Evolutionary conservation across 2,797 vertebrate genomes (phyloP).

Genomic region (Eulemur albifrons): DNA sequence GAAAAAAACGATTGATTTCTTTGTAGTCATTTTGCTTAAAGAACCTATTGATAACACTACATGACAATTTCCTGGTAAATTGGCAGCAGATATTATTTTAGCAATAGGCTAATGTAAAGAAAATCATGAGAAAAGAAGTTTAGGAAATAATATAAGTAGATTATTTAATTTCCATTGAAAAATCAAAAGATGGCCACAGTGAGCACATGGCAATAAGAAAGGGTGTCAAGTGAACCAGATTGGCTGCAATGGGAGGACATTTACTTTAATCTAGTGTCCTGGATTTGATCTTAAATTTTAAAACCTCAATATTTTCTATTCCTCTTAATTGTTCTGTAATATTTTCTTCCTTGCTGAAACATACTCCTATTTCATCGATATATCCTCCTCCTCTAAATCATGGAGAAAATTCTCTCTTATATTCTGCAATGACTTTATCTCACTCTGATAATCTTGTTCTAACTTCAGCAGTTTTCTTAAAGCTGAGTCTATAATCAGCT

Average conservation of each 20-base stretch:
- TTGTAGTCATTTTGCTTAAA: background rate
- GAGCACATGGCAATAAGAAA: background rate
- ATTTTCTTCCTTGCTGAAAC: background rate
- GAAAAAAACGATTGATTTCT: background rate
- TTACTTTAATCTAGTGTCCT: background rate
- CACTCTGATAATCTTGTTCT: background rate
- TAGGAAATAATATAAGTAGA: background rate
- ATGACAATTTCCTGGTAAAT: background rate
- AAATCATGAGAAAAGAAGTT: background rate
- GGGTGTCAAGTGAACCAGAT: background rate
- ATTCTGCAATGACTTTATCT: background rate
- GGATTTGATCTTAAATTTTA: background rate
- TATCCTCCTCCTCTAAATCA: background rate
- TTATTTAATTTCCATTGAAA: background rate
- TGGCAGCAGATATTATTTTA: background rate
- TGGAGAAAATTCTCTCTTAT: background rate
- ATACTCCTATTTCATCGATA: background rate
- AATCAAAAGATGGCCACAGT: background rate
- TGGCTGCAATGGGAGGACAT: background rate
- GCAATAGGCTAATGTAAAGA: background rate
- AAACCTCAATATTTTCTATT: background rate
- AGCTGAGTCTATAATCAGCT: background rate
- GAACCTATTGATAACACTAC: background rate
- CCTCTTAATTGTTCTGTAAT: background rate
- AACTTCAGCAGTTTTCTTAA: background rate